Evolutionary conservation across 2,888 invertebrate genomes (phyloP).

Genomic region (Sycophila texana): DNA sequence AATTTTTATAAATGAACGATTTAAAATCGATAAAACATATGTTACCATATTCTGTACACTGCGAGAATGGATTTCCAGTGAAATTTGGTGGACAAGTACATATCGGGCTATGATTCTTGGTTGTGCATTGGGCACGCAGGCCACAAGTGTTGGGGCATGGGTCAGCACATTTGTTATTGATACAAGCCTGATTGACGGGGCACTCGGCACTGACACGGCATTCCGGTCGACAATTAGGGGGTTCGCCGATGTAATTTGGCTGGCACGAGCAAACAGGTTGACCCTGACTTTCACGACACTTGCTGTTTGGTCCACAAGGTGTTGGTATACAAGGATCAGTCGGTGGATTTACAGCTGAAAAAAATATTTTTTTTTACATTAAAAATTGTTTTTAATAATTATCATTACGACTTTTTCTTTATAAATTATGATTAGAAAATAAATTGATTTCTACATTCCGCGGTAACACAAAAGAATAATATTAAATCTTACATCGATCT

Average conservation of each 20-base stretch:
- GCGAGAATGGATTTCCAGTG: slow-evolving; percentile 91
- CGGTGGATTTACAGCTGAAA: slow-evolving; percentile 56
- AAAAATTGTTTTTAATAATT: not conserved
- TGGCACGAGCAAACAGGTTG: slow-evolving; percentile 92
- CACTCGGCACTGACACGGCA: slow-evolving; percentile 93
- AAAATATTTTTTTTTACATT: not conserved
- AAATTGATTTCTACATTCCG: not conserved
- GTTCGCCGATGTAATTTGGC: slow-evolving; percentile 86
- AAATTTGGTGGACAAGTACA: slow-evolving; percentile 91
- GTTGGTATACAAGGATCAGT: slow-evolving; percentile 87
- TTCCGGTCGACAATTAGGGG: slow-evolving; percentile 89
- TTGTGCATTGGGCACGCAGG: slow-evolving; percentile 88
- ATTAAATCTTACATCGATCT: slow-evolving; percentile 56
- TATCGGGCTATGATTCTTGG: slow-evolving; percentile 90
- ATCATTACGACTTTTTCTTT: not conserved
- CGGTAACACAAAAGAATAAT: not conserved
- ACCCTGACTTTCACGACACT: slow-evolving; percentile 85
- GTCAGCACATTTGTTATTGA: slow-evolving; percentile 90
- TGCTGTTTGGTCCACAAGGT: slow-evolving; percentile 92
- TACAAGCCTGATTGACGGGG: slow-evolving; percentile 87
- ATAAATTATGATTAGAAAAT: not conserved
- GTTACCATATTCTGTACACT: slow-evolving; percentile 84
- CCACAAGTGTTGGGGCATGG: slow-evolving; percentile 93
- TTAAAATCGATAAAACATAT: not conserved
- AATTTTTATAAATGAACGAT: not conserved